These are phyloP conservation scores for Aplochiton taeniatus DNA, from an alignment of 2,797 vertebrate genomes.

Conservation along the genomic window DNA sequence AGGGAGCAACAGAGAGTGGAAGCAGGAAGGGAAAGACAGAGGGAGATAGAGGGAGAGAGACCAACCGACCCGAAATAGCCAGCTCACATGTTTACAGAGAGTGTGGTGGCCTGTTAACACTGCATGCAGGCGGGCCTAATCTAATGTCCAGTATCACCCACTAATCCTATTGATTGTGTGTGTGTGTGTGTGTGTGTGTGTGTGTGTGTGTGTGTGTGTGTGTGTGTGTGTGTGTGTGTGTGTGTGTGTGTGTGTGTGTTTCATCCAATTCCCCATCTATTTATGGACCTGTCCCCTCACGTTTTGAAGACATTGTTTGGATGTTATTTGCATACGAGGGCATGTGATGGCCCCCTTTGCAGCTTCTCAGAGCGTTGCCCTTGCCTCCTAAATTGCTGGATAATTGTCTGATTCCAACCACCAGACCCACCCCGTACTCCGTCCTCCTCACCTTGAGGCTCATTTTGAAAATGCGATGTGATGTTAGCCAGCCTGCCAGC, in stretches of 20 bases:
- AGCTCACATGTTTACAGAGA: conserved; percentile 72
- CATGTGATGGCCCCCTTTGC: not conserved
- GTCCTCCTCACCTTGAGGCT: not conserved
- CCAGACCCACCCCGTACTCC: not conserved
- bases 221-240: too few species aligned
- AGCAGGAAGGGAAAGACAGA: conserved; percentile 60
- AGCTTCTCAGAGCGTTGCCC: too few species aligned
- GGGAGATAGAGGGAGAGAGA: conserved; percentile 38
- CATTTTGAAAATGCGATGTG: too few species aligned
- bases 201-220: too few species aligned
- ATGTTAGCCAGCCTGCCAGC: too few species aligned
- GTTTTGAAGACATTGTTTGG: conserved; percentile 1
- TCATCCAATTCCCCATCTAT: conserved; percentile 23
- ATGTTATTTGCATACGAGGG: conserved; percentile 21
- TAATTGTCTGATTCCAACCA: too few species aligned
- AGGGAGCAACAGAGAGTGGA: conserved; percentile 58
- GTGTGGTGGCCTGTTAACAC: conserved; percentile 13
- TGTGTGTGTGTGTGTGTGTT: too few species aligned
- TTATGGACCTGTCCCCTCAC: conserved; percentile 14
- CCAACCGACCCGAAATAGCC: conserved; percentile 73
- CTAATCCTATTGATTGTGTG: conserved; percentile 32
- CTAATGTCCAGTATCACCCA: conserved; percentile 50
- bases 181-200: too few species aligned
- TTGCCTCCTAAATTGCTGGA: too few species aligned
- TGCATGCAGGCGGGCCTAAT: conserved; percentile 33